Evolutionary conservation across 1,140 invertebrate genomes (phyloP), one percentile per base, ranked within the genome.

Genomic region (Phenacoccus solenopsis): DNA sequence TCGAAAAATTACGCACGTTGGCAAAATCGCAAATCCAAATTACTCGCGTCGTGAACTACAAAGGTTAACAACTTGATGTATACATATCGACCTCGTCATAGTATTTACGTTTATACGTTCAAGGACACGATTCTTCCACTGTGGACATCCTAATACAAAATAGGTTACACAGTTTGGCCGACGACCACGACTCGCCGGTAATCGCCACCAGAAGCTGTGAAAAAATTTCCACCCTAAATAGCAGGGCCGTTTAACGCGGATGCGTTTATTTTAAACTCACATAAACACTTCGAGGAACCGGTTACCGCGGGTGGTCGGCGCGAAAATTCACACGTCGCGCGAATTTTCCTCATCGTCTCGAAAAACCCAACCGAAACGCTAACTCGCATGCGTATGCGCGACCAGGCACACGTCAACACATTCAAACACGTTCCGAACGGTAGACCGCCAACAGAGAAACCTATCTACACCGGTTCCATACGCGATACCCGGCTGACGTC

Each of bases 371-470:
- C 30, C 30, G 30, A 13, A 7, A 32, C 13, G 30, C 5, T 13
- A 32, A 32, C 13, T 32, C 30, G 30, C 5, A 32, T 32, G 30
- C 30, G 13, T 13, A 32, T 4, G 13, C 12, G 16, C 3, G 38
- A 10, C 12, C 38, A 49, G 59, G 59, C 59, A 22, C 59, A 25
- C 59, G 59, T 64, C 59, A 64, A 64, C 59, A 64, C 21, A 64
- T 49, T 64, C 59, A 20, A 64, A 64, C 59, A 64, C 59, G 59
- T 64, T 64, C 59, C 59, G 25, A 24, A 64, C 59, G 59, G 25
- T 64, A 27, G 59, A 64, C 59, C 59, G 59, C 59, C 59, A 64
- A 64, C 59, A 25, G 59, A 64, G 59, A 64, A 64, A 64, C 59
- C 59, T 13, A 64, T 64, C 59, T 64, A 20, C 25, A 64, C 59